Percentiles rank a stretch among this genome's conserved stretches.
phyloP scores from a whole-genome alignment of 2,797 vertebrate species.

The Natrix natrix region DNA sequence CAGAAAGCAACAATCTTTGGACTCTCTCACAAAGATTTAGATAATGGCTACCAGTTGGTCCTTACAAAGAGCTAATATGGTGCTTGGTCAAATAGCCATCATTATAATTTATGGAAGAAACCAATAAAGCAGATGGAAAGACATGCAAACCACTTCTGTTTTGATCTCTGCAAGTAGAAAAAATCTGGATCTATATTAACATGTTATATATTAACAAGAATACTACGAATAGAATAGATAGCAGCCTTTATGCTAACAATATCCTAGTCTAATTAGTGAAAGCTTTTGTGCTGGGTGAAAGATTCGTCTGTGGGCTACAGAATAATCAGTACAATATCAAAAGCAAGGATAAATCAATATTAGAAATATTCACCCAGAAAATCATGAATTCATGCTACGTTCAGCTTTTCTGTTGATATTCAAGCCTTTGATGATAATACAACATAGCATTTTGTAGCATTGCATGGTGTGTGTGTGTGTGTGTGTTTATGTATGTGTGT shows the following conservation, averaged over 20 bases:
- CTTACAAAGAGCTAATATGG: background rate
- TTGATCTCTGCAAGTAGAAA: background rate
- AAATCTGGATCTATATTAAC: background rate
- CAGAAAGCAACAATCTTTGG: background rate
- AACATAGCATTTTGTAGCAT: background rate
- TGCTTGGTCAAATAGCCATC: background rate
- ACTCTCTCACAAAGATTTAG: background rate
- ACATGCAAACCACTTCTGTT: background rate
- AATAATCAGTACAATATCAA: background rate
- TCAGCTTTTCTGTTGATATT: background rate
- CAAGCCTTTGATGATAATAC: constrained; percentile 23
- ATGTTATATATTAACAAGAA: background rate
- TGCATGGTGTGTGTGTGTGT: background rate
- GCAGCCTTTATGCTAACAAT: background rate
- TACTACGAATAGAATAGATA: background rate
- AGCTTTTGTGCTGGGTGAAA: background rate
- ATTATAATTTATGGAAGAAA: background rate
- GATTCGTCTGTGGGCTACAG: background rate
- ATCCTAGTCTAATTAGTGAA: background rate
- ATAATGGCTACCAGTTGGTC: background rate
- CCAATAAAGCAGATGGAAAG: background rate
- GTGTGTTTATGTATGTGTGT: background rate
- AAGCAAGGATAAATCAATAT: background rate
- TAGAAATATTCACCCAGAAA: background rate
- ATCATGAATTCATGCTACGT: background rate